These are phyloP conservation scores for Alethe castanea DNA, from an alignment of 2,113 vertebrate genomes.

Conservation along the genomic window DNA sequence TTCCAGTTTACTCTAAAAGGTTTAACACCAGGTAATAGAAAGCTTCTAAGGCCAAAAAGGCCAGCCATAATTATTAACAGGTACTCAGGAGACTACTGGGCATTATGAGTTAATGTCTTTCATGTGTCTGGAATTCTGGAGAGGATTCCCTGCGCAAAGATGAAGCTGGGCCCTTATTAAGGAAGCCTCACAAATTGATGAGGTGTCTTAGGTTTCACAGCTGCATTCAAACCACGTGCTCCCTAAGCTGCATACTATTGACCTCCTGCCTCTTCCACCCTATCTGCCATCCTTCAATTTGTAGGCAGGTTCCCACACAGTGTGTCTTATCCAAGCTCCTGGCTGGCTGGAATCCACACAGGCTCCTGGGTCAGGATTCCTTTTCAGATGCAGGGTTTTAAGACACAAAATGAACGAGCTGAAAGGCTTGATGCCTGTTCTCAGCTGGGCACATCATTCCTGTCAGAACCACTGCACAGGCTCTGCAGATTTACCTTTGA, in stretches of 20 bases:
- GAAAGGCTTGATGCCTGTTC: neutral
- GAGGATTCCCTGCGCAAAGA: neutral
- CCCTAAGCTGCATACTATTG: neutral
- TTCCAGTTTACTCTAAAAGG: neutral
- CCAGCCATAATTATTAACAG: constrained; percentile 32
- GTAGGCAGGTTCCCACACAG: neutral
- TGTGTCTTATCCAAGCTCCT: neutral
- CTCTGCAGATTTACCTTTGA: neutral
- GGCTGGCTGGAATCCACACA: neutral
- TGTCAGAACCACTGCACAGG: neutral
- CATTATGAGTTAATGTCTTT: constrained; percentile 43
- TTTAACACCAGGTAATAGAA: constrained; percentile 19
- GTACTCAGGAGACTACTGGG: constrained; percentile 27
- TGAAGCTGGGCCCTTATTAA: neutral
- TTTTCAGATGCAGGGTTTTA: neutral
- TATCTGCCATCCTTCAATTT: neutral
- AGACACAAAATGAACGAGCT: neutral
- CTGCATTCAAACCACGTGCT: constrained; percentile 16
- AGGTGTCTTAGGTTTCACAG: neutral
- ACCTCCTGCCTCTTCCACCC: neutral
- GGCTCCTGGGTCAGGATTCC: neutral
- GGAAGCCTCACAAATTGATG: constrained; percentile 1
- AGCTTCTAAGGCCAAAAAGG: constrained; percentile 21
- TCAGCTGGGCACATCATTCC: neutral
- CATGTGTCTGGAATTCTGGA: constrained; percentile 20